Conservation (phyloP, 1,140 invertebrate genomes). For the Augochlora pura region DNA sequence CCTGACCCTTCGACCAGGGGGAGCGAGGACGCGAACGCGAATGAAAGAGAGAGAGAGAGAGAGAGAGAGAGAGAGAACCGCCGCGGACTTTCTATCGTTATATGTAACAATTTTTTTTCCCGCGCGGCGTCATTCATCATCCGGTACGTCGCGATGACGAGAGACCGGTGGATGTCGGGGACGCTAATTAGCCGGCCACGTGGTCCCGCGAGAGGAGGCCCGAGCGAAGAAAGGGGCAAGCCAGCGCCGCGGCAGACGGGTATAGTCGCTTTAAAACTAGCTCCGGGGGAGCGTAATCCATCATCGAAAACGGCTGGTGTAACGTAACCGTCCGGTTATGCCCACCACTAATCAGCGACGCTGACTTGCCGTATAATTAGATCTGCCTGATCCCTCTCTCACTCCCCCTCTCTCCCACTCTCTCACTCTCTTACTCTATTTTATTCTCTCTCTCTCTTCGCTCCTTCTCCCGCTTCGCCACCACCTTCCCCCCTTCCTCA, state of each 20-base stretch:
- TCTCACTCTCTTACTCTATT: too few species aligned
- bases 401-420: too few species aligned
- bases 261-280: slow-evolving; percentile 69
- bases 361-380: slow-evolving; percentile 72
- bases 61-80: neutral
- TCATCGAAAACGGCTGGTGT: slow-evolving; percentile 72
- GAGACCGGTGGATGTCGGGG: slow-evolving; percentile 30
- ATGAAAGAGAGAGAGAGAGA: too few species aligned
- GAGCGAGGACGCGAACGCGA: neutral
- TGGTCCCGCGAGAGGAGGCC: slow-evolving; percentile 28
- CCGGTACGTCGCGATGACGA: slow-evolving; percentile 46
- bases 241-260: slow-evolving; percentile 19
- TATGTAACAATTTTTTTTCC: slow-evolving; percentile 26
- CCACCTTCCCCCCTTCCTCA: slow-evolving; percentile 24
- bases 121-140: slow-evolving; percentile 45
- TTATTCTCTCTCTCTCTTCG: slow-evolving; percentile 16
- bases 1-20: neutral
- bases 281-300: slow-evolving; percentile 71
- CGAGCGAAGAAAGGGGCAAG: slow-evolving; percentile 29
- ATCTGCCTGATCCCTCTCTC: slow-evolving; percentile 28
- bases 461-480: slow-evolving; percentile 11
- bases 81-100: slow-evolving; percentile 34
- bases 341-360: slow-evolving; percentile 70
- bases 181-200: slow-evolving; percentile 61
- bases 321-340: slow-evolving; percentile 64